phyloP scores from a whole-genome alignment of 2,888 invertebrate species.

The Atherix ibis region DNA sequence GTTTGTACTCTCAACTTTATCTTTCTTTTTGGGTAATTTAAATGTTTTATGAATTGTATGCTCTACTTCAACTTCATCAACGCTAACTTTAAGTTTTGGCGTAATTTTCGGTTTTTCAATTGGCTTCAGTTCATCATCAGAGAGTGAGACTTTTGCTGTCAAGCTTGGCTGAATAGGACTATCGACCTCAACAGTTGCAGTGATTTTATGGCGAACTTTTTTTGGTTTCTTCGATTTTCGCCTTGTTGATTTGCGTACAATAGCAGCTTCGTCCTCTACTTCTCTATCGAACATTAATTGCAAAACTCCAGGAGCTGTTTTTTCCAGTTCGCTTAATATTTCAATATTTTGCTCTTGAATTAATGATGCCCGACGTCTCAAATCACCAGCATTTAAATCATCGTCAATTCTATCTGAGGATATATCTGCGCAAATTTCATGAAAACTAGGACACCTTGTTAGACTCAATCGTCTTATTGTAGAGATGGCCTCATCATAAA shows the following conservation, averaged over 20 bases:
- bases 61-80: conserved; percentile 30
- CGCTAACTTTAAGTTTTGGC: conserved; percentile 29
- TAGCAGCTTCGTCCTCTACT: conserved; percentile 21
- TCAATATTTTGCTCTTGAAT: conserved; percentile 40
- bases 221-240: conserved; percentile 22
- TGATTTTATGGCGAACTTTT: conserved; percentile 27
- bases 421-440: conserved; percentile 39
- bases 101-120: conserved; percentile 13
- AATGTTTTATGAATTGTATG: conserved; percentile 25
- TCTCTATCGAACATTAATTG: conserved; percentile 26
- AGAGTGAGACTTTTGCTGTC: conserved; percentile 12
- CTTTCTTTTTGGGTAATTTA: conserved; percentile 26
- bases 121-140: conserved; percentile 6
- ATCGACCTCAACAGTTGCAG: conserved; percentile 25
- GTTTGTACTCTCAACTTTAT: neutral
- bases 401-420: conserved; percentile 37
- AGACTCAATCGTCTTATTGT: conserved; percentile 25
- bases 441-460: conserved; percentile 35
- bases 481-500: conserved; percentile 22
- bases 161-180: conserved; percentile 16
- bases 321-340: conserved; percentile 26
- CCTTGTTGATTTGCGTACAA: conserved; percentile 14
- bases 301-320: conserved; percentile 25
- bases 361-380: conserved; percentile 31
- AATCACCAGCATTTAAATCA: conserved; percentile 38